These are phyloP conservation scores for Hydractinia echinata DNA, from an alignment of 30 jellyfish, hydroid and myxozoan genomes.

Conservation along the genomic window DNA sequence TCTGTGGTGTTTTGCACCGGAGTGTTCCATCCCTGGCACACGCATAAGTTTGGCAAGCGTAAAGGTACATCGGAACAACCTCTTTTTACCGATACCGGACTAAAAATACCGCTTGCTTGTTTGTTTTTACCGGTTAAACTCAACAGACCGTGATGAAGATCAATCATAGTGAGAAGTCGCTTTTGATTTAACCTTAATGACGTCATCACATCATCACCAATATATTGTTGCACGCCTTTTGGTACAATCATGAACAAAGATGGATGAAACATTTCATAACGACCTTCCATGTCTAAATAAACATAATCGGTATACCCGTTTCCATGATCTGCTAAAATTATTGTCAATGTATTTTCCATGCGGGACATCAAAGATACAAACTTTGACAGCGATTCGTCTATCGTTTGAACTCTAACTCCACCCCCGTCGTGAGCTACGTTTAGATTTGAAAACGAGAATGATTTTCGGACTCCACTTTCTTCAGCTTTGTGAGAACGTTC, in stretches of 20 bases:
- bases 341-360: constrained; percentile 59
- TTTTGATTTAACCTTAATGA: constrained; percentile 54
- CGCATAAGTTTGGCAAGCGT: constrained; percentile 69
- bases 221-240: constrained; percentile 32
- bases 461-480: constrained; percentile 3
- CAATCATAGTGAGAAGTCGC: constrained; percentile 66
- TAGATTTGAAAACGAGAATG: constrained; percentile 50
- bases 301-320: constrained; percentile 69
- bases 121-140: neutral
- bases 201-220: constrained; percentile 56
- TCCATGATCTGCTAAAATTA: constrained; percentile 89
- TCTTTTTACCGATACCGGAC: constrained; percentile 41
- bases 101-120: constrained; percentile 39
- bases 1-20: constrained; percentile 55
- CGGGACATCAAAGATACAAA: constrained; percentile 42
- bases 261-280: constrained; percentile 86
- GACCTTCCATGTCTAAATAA: constrained; percentile 67
- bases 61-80: constrained; percentile 60
- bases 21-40: constrained; percentile 80
- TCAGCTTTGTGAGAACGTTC: constrained; percentile 15
- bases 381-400: constrained; percentile 53
- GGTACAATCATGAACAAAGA: constrained; percentile 77
- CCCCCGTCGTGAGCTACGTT: constrained; percentile 79
- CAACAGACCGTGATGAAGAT: constrained; percentile 48
- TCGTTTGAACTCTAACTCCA: constrained; percentile 73